phyloP scores from a whole-genome alignment of 2,113 vertebrate species.

The Recurvirostra avosetta region DNA sequence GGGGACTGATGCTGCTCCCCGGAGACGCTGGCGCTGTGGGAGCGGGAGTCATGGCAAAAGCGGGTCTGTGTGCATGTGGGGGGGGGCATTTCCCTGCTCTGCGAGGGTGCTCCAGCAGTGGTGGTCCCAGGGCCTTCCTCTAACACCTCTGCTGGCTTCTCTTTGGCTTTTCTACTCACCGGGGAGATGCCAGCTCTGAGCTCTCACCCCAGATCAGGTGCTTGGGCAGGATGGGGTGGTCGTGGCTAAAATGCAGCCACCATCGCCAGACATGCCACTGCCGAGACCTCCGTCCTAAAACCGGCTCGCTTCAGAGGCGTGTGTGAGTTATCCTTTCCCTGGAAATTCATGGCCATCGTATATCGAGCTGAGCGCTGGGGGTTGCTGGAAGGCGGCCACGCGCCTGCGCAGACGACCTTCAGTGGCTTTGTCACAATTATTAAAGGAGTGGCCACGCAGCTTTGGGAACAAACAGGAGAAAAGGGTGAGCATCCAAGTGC shows the following conservation, averaged over 20 bases:
- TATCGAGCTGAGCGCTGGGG: neutral
- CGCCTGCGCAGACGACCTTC: accelerated
- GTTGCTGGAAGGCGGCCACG: neutral
- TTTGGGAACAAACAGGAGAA: neutral
- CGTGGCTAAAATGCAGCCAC: accelerated
- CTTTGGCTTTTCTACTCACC: neutral
- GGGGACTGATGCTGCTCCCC: neutral
- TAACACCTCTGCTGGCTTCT: neutral
- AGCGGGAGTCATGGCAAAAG: neutral
- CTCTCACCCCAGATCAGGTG: accelerated
- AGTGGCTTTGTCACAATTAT: accelerated
- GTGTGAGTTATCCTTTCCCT: neutral
- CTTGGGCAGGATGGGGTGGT: neutral
- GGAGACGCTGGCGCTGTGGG: neutral
- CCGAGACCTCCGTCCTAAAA: neutral
- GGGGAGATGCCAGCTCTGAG: neutral
- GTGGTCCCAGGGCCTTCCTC: neutral
- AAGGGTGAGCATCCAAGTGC: neutral
- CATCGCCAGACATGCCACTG: neutral
- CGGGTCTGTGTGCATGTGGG: accelerated
- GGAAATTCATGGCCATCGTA: neutral
- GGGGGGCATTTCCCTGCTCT: neutral
- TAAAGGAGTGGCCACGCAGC: neutral
- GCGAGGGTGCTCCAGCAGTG: neutral
- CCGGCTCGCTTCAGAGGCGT: neutral